phyloP scores from a whole-genome alignment of 2,797 vertebrate genomes.

The Stomatorhinus walkeri region DNA sequence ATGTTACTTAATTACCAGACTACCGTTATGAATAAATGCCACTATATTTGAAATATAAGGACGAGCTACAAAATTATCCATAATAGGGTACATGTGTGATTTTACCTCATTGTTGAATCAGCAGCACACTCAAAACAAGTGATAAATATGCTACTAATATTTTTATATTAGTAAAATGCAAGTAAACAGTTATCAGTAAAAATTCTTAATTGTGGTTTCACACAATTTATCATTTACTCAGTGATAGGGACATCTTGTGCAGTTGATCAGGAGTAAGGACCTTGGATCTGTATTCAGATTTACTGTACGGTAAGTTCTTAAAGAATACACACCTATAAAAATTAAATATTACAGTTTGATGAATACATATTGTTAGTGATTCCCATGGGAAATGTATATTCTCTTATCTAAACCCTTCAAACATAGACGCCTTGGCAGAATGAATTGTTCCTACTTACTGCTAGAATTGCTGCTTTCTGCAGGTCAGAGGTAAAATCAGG shows the following conservation, averaged over 20 bases:
- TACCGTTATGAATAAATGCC: background rate
- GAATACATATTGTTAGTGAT: background rate
- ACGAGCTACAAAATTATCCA: background rate
- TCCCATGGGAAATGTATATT: background rate
- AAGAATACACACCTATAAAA: background rate
- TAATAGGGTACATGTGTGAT: background rate
- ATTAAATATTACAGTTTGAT: background rate
- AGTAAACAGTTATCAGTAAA: background rate
- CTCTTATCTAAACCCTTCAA: background rate
- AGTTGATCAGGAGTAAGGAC: background rate
- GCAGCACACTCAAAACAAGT: background rate
- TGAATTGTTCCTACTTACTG: background rate
- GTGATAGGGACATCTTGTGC: background rate
- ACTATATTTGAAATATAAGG: background rate
- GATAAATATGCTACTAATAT: background rate
- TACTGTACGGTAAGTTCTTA: background rate
- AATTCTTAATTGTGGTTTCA: background rate
- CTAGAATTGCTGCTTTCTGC: background rate
- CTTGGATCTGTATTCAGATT: background rate
- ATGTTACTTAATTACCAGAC: background rate
- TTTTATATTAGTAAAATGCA: background rate
- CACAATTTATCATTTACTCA: background rate
- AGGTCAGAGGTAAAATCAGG: background rate
- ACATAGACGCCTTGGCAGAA: background rate
- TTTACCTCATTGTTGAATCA: background rate